These are phyloP conservation scores for Meles meles DNA, from an alignment of 2,113 vertebrate genomes.

Conservation along the genomic window DNA sequence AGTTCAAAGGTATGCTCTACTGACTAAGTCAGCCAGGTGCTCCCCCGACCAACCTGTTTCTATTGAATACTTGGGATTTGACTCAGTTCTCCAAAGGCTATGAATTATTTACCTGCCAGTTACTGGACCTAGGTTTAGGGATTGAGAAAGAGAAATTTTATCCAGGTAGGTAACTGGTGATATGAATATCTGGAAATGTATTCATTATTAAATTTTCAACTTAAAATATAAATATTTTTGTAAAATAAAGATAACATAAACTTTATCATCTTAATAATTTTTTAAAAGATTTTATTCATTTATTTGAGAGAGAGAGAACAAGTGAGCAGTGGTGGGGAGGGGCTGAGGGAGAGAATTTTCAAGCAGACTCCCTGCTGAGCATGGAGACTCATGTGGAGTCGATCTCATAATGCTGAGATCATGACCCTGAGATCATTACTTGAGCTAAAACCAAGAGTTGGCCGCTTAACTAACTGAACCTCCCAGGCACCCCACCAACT, in stretches of 20 bases:
- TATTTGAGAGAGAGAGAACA: no score
- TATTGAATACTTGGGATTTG: background rate
- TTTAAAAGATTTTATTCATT: no score
- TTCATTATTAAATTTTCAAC: background rate
- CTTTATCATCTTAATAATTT: background rate
- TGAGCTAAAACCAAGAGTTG: no score
- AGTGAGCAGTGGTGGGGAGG: no score
- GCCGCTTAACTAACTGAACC: no score
- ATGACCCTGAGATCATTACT: no score
- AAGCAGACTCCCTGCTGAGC: no score
- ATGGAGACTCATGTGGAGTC: no score
- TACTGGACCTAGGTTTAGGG: background rate
- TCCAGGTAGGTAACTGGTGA: background rate
- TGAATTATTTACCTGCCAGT: background rate
- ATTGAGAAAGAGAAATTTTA: background rate
- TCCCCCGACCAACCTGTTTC: background rate
- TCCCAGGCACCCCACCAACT: no score
- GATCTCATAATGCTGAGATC: no score
- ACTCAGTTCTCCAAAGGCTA: conserved; percentile 3
- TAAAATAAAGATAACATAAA: background rate
- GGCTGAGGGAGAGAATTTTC: no score
- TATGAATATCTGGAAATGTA: background rate
- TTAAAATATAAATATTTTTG: background rate
- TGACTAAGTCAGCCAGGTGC: background rate
- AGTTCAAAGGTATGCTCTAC: background rate